Evolutionary conservation across 2,797 vertebrate species (phyloP), one percentile per base, ranked within the genome.

Genomic region (Pipistrellus pygmaeus): DNA sequence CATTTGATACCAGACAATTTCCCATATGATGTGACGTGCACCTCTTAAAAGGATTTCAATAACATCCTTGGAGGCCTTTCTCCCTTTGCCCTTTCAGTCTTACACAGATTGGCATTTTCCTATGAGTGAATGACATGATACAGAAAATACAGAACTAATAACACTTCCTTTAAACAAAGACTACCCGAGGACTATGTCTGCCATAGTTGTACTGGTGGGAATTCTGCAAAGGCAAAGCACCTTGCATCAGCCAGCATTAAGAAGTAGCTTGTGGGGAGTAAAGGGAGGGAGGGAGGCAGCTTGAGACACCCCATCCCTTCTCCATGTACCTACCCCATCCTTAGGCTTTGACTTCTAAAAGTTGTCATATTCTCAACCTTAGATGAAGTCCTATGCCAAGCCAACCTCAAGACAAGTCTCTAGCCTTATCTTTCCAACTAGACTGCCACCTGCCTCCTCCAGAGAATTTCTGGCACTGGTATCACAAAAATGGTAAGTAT

Each of bases 91-190:
- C 46, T 89, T 55, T 96, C 48, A 35, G 38, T 85, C 14, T 75
- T 55, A 77, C 14, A 84, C 9, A 53, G 5, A 18, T 73, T 38
- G 51, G n/a, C 14, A 1, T 85, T 12, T 4, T 71, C 62, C n/a
- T 23, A 8, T 38, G 41, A 88, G n/a, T 81, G 17, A 87, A 88
- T 57, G 23, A 57, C 23, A 10, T 55, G 60, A 69, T 68, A 85
- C 35, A 80, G 73, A 95, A 93, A 91, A 78, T 76, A n/a, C 57
- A 46, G 35, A 41, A 64, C 7, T 53, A 75, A 53, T 21, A 77
- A 69, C 2, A 44, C 41, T 76, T 85, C 38, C 35, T 87, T 77
- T 85, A 38, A 30, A 53, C 53, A 81, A 90, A 81, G 35, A 64
- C 80, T 64, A 57, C 5, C 62, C 4, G 62, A 14, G 27, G 14